phyloP scores from a whole-genome alignment of 1,140 invertebrate genomes.

The Drosophila insularis region DNA sequence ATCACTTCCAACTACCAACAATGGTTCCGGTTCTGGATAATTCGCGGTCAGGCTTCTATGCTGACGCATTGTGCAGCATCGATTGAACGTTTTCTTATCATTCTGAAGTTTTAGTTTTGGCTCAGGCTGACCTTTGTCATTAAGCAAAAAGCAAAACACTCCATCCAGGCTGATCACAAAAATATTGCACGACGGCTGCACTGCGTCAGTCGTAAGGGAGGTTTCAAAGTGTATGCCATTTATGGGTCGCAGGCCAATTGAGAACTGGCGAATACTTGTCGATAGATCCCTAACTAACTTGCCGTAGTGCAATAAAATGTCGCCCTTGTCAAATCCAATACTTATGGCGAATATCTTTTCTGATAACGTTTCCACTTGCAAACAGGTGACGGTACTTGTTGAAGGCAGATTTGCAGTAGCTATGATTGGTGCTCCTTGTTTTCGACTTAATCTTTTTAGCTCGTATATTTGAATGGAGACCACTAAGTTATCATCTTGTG shows the following conservation, averaged over 20 bases:
- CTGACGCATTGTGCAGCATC: constrained; percentile 51
- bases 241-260: constrained; percentile 31
- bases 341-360: constrained; percentile 41
- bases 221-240: constrained; percentile 53
- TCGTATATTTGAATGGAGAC: constrained; percentile 51
- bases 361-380: constrained; percentile 27
- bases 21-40: constrained; percentile 14
- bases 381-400: constrained; percentile 28
- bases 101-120: constrained; percentile 30
- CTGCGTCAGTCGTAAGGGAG: constrained; percentile 3
- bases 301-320: constrained; percentile 49
- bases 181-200: constrained; percentile 13
- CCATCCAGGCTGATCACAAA: constrained; percentile 48
- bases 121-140: constrained; percentile 44
- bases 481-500: constrained; percentile 21
- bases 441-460: constrained; percentile 39
- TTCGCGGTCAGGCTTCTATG: background rate
- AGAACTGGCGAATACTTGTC: constrained; percentile 37
- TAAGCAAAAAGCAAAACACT: constrained; percentile 42
- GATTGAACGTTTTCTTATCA: constrained; percentile 28
- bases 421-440: constrained; percentile 38
- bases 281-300: constrained; percentile 37
- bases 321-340: constrained; percentile 59
- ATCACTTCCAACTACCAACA: constrained; percentile 55
- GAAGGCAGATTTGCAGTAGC: constrained; percentile 13